Percentiles rank a stretch among this genome's conserved stretches.
Evolutionary conservation across 1,140 invertebrate species (phyloP).

Genomic region (Hypothenemus hampei): DNA sequence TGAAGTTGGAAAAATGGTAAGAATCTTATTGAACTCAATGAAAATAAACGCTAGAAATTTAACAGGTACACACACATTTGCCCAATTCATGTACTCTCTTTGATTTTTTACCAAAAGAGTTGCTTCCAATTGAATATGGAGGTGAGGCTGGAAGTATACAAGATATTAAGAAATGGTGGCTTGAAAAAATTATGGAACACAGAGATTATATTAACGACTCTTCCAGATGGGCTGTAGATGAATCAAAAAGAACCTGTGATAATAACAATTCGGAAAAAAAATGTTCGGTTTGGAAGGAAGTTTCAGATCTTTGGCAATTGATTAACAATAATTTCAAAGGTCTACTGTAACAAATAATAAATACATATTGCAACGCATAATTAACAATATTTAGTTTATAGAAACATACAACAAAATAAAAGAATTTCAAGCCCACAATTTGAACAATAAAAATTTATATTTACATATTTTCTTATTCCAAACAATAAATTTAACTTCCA

Average conservation of each 20-base stretch:
- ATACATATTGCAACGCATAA: too few relatives aligned
- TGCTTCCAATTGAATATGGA: conserved; percentile 63
- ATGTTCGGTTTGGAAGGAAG: conserved; percentile 47
- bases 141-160: conserved; percentile 55
- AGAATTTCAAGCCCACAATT: too few relatives aligned
- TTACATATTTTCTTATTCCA: too few relatives aligned
- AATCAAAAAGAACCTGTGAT: conserved; percentile 34
- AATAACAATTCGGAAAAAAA: conserved; percentile 28
- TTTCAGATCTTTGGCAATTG: conserved; percentile 49
- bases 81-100: conserved; percentile 55
- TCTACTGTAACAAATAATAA: too few relatives aligned
- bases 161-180: conserved; percentile 52
- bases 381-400: too few relatives aligned
- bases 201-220: conserved; percentile 39
- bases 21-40: background rate
- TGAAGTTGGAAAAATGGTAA: conserved; percentile 54
- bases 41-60: conserved; percentile 4
- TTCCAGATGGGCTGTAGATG: conserved; percentile 39
- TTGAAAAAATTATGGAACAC: conserved; percentile 39
- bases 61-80: conserved; percentile 58
- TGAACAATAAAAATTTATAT: too few relatives aligned
- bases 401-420: too few relatives aligned
- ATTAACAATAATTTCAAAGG: too few relatives aligned
- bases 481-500: conserved; percentile 14
- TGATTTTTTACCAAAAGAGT: conserved; percentile 54